Percentiles rank a stretch among this genome's conserved stretches.
These are phyloP conservation scores for Meliscaeva auricollis DNA, from an alignment of 2,888 invertebrate species.

Conservation along the genomic window DNA sequence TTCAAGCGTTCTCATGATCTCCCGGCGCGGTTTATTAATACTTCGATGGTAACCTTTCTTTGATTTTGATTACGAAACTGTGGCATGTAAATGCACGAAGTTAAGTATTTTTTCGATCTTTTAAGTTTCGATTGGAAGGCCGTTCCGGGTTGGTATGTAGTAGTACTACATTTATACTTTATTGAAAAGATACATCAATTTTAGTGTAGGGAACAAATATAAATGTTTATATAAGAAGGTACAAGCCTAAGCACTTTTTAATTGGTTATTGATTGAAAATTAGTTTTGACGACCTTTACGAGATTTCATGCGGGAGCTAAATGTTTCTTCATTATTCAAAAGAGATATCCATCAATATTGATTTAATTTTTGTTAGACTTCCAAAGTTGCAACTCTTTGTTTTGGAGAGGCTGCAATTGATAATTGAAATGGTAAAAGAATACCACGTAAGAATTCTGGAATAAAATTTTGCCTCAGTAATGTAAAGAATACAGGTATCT, in stretches of 20 bases:
- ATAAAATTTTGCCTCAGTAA: too few species aligned
- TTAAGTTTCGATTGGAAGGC: conserved; percentile 20
- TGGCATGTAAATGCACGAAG: conserved; percentile 71
- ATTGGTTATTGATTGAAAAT: background rate
- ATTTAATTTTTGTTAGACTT: too few species aligned
- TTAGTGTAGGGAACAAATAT: background rate
- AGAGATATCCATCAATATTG: too few species aligned
- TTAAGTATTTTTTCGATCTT: conserved; percentile 1
- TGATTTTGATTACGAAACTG: conserved; percentile 73
- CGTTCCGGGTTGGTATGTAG: conserved; percentile 12
- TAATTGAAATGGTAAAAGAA: too few species aligned
- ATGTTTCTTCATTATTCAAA: too few species aligned
- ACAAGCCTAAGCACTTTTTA: background rate
- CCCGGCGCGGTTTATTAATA: conserved; percentile 60
- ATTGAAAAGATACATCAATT: conserved; percentile 8
- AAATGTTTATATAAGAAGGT: conserved; percentile 6
- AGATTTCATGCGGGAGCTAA: background rate
- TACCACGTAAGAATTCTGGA: too few species aligned
- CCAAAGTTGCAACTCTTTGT: too few species aligned
- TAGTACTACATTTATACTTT: background rate
- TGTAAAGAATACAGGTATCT: too few species aligned
- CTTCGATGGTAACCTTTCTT: conserved; percentile 72
- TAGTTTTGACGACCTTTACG: background rate
- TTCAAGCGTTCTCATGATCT: conserved; percentile 62
- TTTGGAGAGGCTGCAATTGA: too few species aligned